A percentile compares a stretch with the other conserved stretches of the same genome.
phyloP scores from a whole-genome alignment of 2,113 vertebrate genomes.

The Nesospiza acunhae region DNA sequence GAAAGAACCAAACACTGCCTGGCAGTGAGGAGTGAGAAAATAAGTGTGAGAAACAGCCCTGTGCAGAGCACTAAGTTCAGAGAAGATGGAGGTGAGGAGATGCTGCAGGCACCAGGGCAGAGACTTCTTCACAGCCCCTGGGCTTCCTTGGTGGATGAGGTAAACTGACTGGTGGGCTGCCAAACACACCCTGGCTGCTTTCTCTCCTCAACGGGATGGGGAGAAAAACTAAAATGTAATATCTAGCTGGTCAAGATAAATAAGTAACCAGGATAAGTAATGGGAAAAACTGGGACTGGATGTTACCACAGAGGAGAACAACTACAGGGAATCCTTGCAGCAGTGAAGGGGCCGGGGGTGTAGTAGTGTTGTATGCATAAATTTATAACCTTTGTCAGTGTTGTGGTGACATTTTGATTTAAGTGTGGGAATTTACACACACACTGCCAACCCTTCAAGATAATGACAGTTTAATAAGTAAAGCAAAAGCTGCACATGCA shows the following conservation, averaged over 20 bases:
- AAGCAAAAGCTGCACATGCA: background rate
- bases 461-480: background rate
- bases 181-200: background rate
- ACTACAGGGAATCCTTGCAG: background rate
- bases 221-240: background rate
- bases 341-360: fast-evolving
- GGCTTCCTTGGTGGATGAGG: background rate
- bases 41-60: background rate
- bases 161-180: background rate
- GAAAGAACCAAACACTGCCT: background rate
- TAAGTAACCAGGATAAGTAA: background rate
- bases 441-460: background rate
- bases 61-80: background rate
- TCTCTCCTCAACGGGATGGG: background rate
- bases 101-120: background rate
- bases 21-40: background rate
- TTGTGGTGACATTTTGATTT: background rate
- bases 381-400: background rate
- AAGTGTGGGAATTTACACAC: background rate
- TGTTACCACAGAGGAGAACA: background rate
- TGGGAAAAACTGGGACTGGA: background rate
- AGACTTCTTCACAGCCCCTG: background rate
- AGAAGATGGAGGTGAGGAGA: background rate
- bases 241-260: background rate
- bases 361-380: background rate